phyloP scores from a whole-genome alignment of 2,797 vertebrate genomes.

The Notolabrus celidotus region DNA sequence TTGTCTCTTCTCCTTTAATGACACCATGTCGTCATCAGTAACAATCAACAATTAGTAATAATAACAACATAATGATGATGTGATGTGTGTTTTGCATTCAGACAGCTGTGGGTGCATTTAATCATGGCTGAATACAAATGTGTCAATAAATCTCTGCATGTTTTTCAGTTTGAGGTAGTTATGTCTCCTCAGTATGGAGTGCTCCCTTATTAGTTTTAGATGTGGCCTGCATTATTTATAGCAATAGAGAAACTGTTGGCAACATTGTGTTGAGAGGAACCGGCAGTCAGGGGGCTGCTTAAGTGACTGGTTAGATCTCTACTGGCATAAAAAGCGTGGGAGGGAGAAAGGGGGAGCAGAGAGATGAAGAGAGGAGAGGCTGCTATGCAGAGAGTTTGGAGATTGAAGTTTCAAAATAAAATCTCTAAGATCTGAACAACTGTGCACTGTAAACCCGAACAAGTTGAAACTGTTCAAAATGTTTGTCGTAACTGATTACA shows the following conservation, averaged over 20 bases:
- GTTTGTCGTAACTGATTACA: too few relatives aligned
- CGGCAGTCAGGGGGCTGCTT: slow-evolving; percentile 42
- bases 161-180: slow-evolving; percentile 30
- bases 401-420: slow-evolving; percentile 21
- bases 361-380: neutral
- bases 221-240: slow-evolving; percentile 71
- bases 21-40: slow-evolving; percentile 19
- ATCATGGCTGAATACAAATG: slow-evolving; percentile 25
- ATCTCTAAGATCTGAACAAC: slow-evolving; percentile 1
- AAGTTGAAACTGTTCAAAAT: too few relatives aligned
- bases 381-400: neutral
- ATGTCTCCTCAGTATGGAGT: slow-evolving; percentile 9
- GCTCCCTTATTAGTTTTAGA: slow-evolving; percentile 66
- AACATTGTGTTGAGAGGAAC: slow-evolving; percentile 46
- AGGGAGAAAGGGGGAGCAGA: slow-evolving; percentile 29
- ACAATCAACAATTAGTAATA: slow-evolving; percentile 4
- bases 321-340: slow-evolving; percentile 53
- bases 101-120: neutral
- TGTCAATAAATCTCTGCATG: slow-evolving; percentile 13
- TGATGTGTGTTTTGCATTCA: neutral
- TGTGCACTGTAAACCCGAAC: too few relatives aligned
- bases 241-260: slow-evolving; percentile 54
- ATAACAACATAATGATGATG: slow-evolving; percentile 8
- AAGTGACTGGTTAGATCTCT: slow-evolving; percentile 58
- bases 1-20: slow-evolving; percentile 20